Conservation (phyloP, 2,888 invertebrate species). For the Drosophila algonquin region DNA sequence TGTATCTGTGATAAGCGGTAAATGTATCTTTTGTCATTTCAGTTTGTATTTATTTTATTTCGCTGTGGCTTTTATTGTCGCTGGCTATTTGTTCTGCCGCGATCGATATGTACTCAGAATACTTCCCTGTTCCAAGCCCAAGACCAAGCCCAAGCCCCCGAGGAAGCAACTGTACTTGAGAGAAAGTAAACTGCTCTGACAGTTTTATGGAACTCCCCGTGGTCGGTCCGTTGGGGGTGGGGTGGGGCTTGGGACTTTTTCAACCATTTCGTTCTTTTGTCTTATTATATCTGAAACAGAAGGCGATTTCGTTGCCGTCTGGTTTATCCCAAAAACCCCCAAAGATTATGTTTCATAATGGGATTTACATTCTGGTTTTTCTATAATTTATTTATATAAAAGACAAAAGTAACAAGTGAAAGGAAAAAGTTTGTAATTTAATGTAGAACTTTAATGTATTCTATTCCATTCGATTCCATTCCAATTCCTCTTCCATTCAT, state of each 20-base stretch:
- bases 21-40: constrained; percentile 35
- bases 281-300: neutral
- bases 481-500: neutral
- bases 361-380: neutral
- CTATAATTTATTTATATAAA: neutral
- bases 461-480: neutral
- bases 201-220: neutral
- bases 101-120: constrained; percentile 24
- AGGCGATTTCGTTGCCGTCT: neutral
- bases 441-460: neutral
- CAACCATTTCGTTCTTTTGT: neutral
- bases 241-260: too few relatives aligned
- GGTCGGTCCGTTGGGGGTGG: neutral
- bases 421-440: neutral
- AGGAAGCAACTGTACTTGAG: constrained; percentile 18
- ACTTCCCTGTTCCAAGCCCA: constrained; percentile 29
- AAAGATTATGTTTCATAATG: neutral
- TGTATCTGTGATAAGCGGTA: constrained; percentile 35
- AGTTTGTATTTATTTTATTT: constrained; percentile 33
- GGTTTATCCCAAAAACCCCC: neutral
- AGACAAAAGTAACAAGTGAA: neutral
- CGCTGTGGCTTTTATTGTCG: constrained; percentile 9
- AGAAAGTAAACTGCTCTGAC: neutral
- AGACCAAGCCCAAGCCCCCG: neutral
- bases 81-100: constrained; percentile 17